phyloP scores from a whole-genome alignment of 2,113 vertebrate species.

The Aspiorhynchus laticeps region DNA sequence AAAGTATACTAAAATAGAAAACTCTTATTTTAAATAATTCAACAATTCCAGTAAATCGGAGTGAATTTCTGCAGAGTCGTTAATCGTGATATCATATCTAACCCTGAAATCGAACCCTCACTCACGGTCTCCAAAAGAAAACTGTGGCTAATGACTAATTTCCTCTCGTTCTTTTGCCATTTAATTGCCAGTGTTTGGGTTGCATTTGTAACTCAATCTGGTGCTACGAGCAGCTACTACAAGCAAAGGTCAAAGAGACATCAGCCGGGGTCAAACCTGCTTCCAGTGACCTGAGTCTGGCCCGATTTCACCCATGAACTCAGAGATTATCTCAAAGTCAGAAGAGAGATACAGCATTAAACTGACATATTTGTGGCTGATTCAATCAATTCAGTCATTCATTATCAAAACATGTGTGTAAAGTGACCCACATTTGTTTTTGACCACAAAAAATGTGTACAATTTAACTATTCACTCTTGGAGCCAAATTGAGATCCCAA shows the following conservation, averaged over 20 bases:
- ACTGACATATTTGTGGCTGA: not conserved
- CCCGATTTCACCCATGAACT: not conserved
- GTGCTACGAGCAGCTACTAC: not conserved
- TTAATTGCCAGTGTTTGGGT: not conserved
- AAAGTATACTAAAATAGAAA: too few species aligned
- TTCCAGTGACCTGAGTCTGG: not conserved
- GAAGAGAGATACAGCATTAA: not conserved
- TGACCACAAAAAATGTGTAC: too few species aligned
- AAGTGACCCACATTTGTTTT: too few species aligned
- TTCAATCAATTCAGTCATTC: not conserved
- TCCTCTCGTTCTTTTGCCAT: not conserved
- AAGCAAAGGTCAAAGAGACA: not conserved
- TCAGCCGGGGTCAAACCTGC: not conserved
- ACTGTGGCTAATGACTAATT: slow-evolving; percentile 21
- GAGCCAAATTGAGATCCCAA: too few species aligned
- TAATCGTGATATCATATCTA: not conserved
- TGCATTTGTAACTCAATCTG: slow-evolving; percentile 10
- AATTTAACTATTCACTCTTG: too few species aligned
- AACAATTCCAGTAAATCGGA: not conserved
- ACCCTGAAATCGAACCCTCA: not conserved
- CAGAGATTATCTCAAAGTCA: not conserved
- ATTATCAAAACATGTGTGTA: not conserved
- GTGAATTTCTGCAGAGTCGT: not conserved
- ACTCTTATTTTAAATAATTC: not conserved
- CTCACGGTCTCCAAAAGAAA: not conserved